Evolutionary conservation across 2,797 vertebrate genomes (phyloP), one percentile per base, ranked within the genome.

Genomic region (Chaenodraco wilsoni): DNA sequence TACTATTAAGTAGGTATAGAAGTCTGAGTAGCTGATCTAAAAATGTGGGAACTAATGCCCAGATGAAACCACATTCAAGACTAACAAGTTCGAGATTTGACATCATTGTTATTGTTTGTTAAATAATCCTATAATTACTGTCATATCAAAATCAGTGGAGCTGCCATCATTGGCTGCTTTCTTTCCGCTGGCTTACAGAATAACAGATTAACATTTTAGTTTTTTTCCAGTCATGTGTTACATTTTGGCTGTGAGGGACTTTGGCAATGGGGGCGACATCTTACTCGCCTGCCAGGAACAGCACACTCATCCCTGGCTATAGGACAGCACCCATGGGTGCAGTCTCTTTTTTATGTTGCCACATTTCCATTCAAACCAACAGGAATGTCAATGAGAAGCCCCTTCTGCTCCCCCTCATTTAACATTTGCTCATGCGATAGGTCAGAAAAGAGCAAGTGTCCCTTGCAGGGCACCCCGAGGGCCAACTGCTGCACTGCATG

Each of bases 361-460:
- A 88, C 83, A 83, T 91, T 90, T 89, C 72, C 77, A 84, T 87
- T 89, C 83, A 88, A 88, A 90, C 87, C 79, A 87, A 64, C 60
- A 88, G 81, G 89, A 94, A 94, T 94, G 89, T 93, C 89, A 93
- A 92, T 89, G 87, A 92, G 89, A 89, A 82, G 57, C 86, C 84
- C 87, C 83, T 76, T 84, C 87, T 84, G 82, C 83, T 84, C 85
- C 74, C 82, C 81, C 84, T 63, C 89, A 64, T 91, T 87, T 93
- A 94, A 93, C 92, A 94, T 93, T 94, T 93, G 82, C 92, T 87
- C 72, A 41, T 79, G 90, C 79, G n/a, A 94, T 94, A 94, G 93
- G 93, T 94, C 93, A 92, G 88, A 91, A 92, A 94, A 94, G 92
- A 94, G 93, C 94, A 94, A 92, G 88, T 80, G 81, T 86, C 83